Percentiles rank a stretch among this genome's conserved stretches.
Conservation (phyloP, 2,888 invertebrate genomes). For the Onthophagus sagittarius region DNA sequence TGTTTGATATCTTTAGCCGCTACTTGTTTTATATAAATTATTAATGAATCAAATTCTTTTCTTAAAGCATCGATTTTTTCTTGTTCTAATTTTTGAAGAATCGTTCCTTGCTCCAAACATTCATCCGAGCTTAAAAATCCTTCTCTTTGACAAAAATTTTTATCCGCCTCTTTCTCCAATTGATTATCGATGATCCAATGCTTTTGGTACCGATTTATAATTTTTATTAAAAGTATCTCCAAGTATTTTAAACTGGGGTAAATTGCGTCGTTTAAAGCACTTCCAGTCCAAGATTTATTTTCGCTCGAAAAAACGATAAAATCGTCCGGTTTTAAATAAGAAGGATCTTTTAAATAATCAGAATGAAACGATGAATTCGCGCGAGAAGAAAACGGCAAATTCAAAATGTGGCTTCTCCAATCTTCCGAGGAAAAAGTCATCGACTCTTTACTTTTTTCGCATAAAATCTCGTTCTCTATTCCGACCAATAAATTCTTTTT, state of each 20-base stretch:
- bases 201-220: slow-evolving; percentile 39
- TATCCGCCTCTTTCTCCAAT: slow-evolving; percentile 29
- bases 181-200: slow-evolving; percentile 42
- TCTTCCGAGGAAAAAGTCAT: slow-evolving; percentile 19
- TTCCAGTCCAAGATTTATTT: slow-evolving; percentile 5
- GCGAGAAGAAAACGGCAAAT: slow-evolving; percentile 30
- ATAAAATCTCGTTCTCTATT: slow-evolving; percentile 16
- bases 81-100: slow-evolving; percentile 28
- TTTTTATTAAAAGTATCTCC: slow-evolving; percentile 36
- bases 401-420: slow-evolving; percentile 34
- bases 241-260: slow-evolving; percentile 30
- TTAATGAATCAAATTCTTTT: slow-evolving; percentile 32
- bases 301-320: slow-evolving; percentile 15
- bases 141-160: slow-evolving; percentile 13
- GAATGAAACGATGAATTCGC: slow-evolving; percentile 2
- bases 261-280: slow-evolving; percentile 16
- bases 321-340: slow-evolving; percentile 21
- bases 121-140: slow-evolving; percentile 12
- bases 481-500: slow-evolving; percentile 20
- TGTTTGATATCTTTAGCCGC: slow-evolving; percentile 30
- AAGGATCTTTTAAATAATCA: slow-evolving; percentile 12
- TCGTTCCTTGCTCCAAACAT: slow-evolving; percentile 16
- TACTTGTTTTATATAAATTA: slow-evolving; percentile 29
- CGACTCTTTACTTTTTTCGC: slow-evolving; percentile 14
- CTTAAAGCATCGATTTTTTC: slow-evolving; percentile 29